A percentile compares a stretch with the other conserved stretches of the same genome.
These are phyloP conservation scores for Cyaniris semiargus DNA, from an alignment of 2,888 invertebrate species.

Conservation along the genomic window DNA sequence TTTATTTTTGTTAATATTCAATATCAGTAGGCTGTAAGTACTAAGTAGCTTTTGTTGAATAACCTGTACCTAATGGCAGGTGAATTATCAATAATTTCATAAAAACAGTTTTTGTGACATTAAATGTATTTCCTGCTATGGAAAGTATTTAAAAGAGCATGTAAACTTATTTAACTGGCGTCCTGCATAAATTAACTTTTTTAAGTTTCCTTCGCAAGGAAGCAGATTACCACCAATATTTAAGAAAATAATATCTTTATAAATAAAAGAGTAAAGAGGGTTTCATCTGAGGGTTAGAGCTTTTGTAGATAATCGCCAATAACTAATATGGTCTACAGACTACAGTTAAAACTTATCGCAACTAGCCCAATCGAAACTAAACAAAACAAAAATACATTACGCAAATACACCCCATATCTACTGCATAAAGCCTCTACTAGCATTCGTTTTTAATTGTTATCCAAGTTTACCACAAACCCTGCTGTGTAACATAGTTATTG, in stretches of 20 bases:
- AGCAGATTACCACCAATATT: background rate
- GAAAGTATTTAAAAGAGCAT: background rate
- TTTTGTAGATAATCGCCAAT: too few species aligned
- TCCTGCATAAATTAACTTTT: background rate
- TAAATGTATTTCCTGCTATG: background rate
- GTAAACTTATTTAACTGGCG: background rate
- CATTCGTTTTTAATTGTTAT: background rate
- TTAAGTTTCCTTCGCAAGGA: background rate
- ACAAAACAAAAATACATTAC: too few species aligned
- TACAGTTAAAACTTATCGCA: too few species aligned
- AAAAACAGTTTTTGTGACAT: background rate
- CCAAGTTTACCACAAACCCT: background rate
- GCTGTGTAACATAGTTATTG: background rate
- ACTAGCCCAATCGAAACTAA: too few species aligned
- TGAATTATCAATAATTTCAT: background rate
- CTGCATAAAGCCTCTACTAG: background rate
- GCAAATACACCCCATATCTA: background rate
- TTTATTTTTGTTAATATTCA: background rate
- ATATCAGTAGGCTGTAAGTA: background rate
- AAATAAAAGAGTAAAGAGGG: too few species aligned
- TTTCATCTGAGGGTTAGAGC: too few species aligned
- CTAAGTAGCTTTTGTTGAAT: background rate
- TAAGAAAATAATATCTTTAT: too few species aligned
- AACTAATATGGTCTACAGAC: too few species aligned
- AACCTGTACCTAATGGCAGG: background rate